Conservation (phyloP, 2,113 vertebrate genomes). For the Oriolus oriolus region DNA sequence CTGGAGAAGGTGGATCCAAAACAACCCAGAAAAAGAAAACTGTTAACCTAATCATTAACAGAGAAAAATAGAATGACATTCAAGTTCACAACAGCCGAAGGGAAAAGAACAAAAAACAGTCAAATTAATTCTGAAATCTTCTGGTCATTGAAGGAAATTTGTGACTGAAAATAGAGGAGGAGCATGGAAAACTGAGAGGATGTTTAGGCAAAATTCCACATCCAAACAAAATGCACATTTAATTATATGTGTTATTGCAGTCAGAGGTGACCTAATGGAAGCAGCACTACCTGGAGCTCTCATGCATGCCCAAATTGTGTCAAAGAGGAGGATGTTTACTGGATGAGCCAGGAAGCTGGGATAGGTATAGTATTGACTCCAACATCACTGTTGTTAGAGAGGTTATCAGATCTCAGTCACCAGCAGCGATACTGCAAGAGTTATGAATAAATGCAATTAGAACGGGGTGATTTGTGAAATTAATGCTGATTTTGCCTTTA, state of each 20-base stretch:
- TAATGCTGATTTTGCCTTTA: background rate
- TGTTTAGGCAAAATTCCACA: background rate
- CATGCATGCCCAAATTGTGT: background rate
- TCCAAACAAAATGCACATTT: background rate
- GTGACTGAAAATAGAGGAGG: background rate
- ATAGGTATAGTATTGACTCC: background rate
- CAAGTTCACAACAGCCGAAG: background rate
- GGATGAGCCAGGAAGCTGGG: background rate
- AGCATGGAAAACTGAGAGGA: background rate
- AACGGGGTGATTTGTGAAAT: background rate
- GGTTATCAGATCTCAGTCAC: background rate
- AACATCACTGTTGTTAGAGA: background rate
- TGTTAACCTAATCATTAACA: background rate
- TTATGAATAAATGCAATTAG: background rate
- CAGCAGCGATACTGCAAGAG: background rate
- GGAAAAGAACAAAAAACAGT: background rate
- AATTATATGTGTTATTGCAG: background rate
- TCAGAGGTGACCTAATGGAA: background rate
- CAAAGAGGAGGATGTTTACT: background rate
- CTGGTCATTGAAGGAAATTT: background rate
- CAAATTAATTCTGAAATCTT: background rate
- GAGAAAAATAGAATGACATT: background rate
- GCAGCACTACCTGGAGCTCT: background rate
- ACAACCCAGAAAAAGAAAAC: background rate
- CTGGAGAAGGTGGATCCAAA: background rate